Evolutionary conservation across 2,797 vertebrate species (phyloP), one percentile per base, ranked within the genome.

Genomic region (Toxotes lorentzi): DNA sequence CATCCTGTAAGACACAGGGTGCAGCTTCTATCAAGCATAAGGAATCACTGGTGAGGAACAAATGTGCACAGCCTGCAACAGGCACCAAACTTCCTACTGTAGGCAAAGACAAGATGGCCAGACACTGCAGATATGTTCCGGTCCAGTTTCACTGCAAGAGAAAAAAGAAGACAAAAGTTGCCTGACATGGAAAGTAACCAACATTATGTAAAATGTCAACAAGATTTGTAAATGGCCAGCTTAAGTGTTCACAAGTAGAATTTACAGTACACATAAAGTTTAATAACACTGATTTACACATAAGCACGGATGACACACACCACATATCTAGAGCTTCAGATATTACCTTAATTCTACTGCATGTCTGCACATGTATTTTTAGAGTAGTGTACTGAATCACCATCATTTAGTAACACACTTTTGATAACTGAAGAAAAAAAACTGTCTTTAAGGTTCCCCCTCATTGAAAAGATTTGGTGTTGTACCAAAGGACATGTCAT

Each of bases 1-100:
- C 95, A 96, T 96, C 70, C 93, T 96, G 89, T 83, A 85, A 77
- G 76, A 88, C 87, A 86, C 86, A 57, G 79, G 48, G 62, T 70
- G 76, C 76, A 82, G 83, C 53, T 84, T 86, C 86, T 90, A 70
- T 89, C 87, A 82, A 92, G 90, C 94, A 96, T 95, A 92, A 88
- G 94, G 92, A 91, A 86, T 88, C 78, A 84, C 83, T 89, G 88
- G 35, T 40, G 54, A 70, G 81, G 75, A 83, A 83, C 64, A 81
- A 81, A 83, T 43, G 70, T 10, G 43, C 71, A 81, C 54, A 64
- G 82, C 69, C 82, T 81, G 74, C 68, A 85, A 90, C 82, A 83
- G 91, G 86, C 83, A 76, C 83, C 59, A 66, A 83, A 70, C 59
- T 40, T 84, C 70, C 76, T 65, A 79, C 58, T 78, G 73, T 56